These are phyloP conservation scores for Micromussa lordhowensis DNA, from an alignment of 92 coral and sea anemone genomes.

Conservation along the genomic window DNA sequence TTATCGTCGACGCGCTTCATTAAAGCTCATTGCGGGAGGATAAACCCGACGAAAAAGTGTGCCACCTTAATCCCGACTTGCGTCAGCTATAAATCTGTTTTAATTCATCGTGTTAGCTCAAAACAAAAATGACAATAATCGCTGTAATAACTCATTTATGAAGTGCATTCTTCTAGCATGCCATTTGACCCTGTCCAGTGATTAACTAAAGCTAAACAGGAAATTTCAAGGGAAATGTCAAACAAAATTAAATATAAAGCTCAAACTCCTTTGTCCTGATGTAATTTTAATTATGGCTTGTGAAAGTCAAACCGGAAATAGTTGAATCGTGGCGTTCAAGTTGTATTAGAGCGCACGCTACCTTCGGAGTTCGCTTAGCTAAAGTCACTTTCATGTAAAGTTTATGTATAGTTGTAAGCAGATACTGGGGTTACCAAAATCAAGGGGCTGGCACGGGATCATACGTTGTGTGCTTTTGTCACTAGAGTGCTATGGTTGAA, in stretches of 20 bases:
- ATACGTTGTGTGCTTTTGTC: not conserved
- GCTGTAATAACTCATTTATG: slow-evolving; percentile 20
- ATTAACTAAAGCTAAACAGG: slow-evolving; percentile 70
- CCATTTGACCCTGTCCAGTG: slow-evolving; percentile 51
- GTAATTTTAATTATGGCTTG: slow-evolving; percentile 72
- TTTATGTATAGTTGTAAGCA: not conserved
- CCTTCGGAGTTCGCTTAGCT: not conserved
- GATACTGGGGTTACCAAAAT: too few relatives aligned
- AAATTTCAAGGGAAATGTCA: slow-evolving; percentile 78
- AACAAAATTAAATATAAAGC: slow-evolving; percentile 61
- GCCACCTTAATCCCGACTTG: slow-evolving; percentile 7
- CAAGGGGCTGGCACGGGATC: too few relatives aligned
- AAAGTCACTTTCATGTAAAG: not conserved
- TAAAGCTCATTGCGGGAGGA: not conserved
- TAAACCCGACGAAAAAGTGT: not conserved
- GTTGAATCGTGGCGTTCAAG: slow-evolving; percentile 58
- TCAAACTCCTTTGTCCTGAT: slow-evolving; percentile 65
- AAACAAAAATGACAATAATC: slow-evolving; percentile 22
- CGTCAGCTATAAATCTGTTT: slow-evolving; percentile 1
- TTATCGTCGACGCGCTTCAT: not conserved
- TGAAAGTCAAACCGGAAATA: slow-evolving; percentile 79
- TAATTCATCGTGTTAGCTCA: slow-evolving; percentile 26
- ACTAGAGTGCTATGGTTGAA: slow-evolving; percentile 5
- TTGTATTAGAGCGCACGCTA: not conserved
- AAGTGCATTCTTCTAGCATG: slow-evolving; percentile 53